phyloP scores from a whole-genome alignment of 2,888 invertebrate genomes.

The Epinotia ramella region DNA sequence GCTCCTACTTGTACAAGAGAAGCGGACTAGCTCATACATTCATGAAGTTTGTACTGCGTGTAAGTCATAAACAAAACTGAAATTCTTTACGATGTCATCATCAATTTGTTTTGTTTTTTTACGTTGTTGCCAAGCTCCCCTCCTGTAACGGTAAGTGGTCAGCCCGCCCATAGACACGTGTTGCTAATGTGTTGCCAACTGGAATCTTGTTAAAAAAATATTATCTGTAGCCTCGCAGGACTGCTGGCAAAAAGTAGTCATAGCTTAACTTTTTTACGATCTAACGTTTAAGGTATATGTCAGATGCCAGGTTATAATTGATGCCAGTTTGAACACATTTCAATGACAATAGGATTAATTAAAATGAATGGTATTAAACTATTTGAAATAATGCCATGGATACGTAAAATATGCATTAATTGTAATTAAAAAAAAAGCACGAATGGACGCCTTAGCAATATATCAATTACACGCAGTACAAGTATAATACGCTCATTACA shows the following conservation, averaged over 20 bases:
- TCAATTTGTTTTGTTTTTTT: constrained; percentile 42
- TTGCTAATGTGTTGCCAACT: constrained; percentile 44
- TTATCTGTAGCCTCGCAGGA: constrained; percentile 15
- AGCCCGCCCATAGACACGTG: constrained; percentile 45
- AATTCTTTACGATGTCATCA: constrained; percentile 29
- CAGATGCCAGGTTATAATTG: constrained; percentile 23
- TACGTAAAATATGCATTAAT: not conserved
- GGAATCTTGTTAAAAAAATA: constrained; percentile 33
- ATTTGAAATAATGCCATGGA: not conserved
- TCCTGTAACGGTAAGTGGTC: constrained; percentile 44
- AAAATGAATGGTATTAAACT: constrained; percentile 6
- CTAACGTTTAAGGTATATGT: constrained; percentile 27
- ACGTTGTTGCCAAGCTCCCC: constrained; percentile 33
- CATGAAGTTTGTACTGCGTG: not conserved
- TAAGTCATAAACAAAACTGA: not conserved
- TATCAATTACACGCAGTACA: not conserved
- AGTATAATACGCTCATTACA: not conserved
- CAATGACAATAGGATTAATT: constrained; percentile 7
- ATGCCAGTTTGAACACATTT: not conserved
- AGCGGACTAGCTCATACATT: constrained; percentile 1
- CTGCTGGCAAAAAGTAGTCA: constrained; percentile 20
- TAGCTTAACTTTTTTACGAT: constrained; percentile 30
- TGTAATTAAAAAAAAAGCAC: too few relatives aligned
- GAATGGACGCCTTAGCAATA: too few relatives aligned
- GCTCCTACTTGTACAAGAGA: constrained; percentile 9